Evolutionary conservation across 2,888 invertebrate genomes (phyloP), one percentile per base, ranked within the genome.

Genomic region (Nemoura dubitans): DNA sequence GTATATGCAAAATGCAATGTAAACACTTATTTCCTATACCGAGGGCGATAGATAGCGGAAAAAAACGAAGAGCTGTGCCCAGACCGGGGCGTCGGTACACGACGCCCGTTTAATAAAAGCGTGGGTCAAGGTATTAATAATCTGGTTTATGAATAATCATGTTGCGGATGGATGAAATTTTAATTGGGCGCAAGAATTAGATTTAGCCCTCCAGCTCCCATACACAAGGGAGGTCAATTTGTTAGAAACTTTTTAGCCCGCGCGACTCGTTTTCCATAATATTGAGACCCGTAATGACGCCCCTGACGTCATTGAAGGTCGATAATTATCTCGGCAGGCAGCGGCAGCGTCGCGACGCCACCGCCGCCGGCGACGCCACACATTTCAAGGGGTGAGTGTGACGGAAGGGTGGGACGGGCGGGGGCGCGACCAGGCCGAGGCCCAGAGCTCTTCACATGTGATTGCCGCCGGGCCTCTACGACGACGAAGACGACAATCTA

Each of bases 1-100:
- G 59, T 59, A 59, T 59, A 59, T 59, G 59, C 59, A 59, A 59
- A 59, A 59, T 59, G 59, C 59, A 59, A 59, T 59, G 59, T 59
- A 59, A 59, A 59, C 59, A 59, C 59, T 59, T 59, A 59, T 59
- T 59, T 59, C 59, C 59, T 21, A 59, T 59, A 59, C 59, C 59
- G 59, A 59, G 21, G 59, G 59, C 59, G 59, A 59, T 59, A 59
- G n/a, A n/a, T n/a, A 21, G 6, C 3, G 59, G 14, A 59, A 59
- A 59, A 59, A 59, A 59, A 59, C 21, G 36, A 36, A 36, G 10
- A 36, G 36, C 36, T 36, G 10, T 10, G 59, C 21, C 10, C 59
- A 10, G 36, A 59, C 59, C 59, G 59, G 36, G 16, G 59, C 59
- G 59, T 59, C 59, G 14, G 14, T 16, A 36, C 36, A 14, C 59